phyloP scores from a whole-genome alignment of 2,113 vertebrate genomes.

The Alouatta palliata region DNA sequence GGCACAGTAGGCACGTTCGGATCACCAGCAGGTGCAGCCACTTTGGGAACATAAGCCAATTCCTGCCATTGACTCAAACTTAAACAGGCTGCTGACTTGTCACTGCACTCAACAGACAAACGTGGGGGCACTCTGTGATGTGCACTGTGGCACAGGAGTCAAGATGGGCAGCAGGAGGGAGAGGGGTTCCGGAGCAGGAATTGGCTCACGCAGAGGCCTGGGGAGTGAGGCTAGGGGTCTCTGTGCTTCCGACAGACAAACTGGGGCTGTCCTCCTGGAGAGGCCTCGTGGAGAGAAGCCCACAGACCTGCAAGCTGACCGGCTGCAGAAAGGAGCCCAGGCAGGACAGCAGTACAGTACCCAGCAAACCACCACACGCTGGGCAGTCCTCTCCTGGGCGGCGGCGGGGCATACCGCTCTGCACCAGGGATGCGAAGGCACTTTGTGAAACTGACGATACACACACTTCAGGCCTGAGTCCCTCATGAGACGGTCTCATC shows the following conservation, averaged over 20 bases:
- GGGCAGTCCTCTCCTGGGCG: too few relatives aligned
- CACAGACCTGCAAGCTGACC: not conserved
- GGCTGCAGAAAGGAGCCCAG: not conserved
- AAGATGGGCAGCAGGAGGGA: not conserved
- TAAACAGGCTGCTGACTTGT: not conserved
- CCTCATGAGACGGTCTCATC: fast-evolving
- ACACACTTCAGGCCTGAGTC: fast-evolving
- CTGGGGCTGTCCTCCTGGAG: not conserved
- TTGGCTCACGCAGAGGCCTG: fast-evolving
- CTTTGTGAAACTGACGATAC: not conserved
- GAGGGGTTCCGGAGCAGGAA: not conserved
- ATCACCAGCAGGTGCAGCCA: fast-evolving
- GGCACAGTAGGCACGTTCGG: fast-evolving
- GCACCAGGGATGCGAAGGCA: not conserved
- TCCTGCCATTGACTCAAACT: fast-evolving
- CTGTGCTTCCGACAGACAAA: not conserved
- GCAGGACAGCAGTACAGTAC: not conserved
- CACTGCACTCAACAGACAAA: fast-evolving
- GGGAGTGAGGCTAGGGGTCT: not conserved
- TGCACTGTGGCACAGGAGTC: too few relatives aligned
- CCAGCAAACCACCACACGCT: not conserved
- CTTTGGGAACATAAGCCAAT: fast-evolving
- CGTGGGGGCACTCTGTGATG: fast-evolving
- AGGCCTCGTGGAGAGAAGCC: not conserved
- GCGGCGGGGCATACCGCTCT: fast-evolving